Percentiles rank a stretch among this genome's conserved stretches.
Conservation (phyloP, 2,888 invertebrate species). For the Tipula unca region DNA sequence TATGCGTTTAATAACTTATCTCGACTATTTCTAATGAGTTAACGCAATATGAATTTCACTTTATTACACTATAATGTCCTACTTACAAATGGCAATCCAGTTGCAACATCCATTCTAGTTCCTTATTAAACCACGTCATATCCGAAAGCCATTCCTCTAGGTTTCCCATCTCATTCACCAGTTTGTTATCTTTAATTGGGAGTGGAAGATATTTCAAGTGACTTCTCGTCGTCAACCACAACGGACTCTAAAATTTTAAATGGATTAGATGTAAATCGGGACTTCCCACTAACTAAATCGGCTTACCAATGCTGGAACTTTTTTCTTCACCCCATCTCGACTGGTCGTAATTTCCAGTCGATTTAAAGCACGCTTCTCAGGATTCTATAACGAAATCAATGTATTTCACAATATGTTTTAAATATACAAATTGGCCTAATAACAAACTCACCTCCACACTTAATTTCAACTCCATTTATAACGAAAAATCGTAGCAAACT, state of each 20-base stretch:
- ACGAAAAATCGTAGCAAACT: not conserved
- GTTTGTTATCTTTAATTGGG: constrained; percentile 42
- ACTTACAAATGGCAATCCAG: constrained; percentile 57
- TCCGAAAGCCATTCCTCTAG: constrained; percentile 61
- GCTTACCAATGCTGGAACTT: constrained; percentile 56
- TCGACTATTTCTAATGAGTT: too few relatives aligned
- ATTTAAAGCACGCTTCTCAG: constrained; percentile 49
- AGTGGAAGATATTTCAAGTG: constrained; percentile 52
- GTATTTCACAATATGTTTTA: not conserved
- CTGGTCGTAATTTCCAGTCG: constrained; percentile 41
- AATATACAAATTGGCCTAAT: not conserved
- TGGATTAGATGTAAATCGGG: not conserved
- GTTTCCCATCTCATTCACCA: constrained; percentile 45
- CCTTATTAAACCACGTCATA: constrained; percentile 51
- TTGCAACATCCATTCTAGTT: constrained; percentile 59
- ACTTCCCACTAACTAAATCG: not conserved
- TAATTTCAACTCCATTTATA: not conserved
- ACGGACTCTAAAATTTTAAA: constrained; percentile 24
- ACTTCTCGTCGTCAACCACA: constrained; percentile 49
- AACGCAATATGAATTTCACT: too few relatives aligned
- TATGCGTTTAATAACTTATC: too few relatives aligned
- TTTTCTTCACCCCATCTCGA: constrained; percentile 46
- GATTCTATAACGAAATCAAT: constrained; percentile 45
- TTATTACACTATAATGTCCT: too few relatives aligned
- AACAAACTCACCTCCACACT: not conserved